Conservation (phyloP, 1,140 invertebrate genomes). For the Drosophila nannoptera region DNA sequence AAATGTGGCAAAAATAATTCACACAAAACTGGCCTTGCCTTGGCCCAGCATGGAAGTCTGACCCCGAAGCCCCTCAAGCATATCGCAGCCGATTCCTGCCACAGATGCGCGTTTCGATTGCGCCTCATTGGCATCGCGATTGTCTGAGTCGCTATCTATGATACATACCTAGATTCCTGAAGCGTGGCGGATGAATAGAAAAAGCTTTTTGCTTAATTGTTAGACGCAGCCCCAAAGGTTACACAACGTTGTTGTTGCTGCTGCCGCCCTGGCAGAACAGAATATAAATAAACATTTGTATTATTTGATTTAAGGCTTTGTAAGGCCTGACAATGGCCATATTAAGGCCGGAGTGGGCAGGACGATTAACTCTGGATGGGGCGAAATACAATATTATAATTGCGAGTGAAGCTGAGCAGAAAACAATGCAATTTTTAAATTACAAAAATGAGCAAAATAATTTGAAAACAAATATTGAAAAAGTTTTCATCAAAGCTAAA, state of each 20-base stretch:
- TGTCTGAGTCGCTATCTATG: not conserved
- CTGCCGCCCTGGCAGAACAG: not conserved
- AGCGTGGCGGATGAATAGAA: constrained; percentile 20
- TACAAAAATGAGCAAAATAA: too few relatives aligned
- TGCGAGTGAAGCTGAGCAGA: not conserved
- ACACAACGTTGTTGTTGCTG: constrained; percentile 14
- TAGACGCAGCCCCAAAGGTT: constrained; percentile 8
- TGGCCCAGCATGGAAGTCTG: constrained; percentile 5
- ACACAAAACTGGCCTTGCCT: constrained; percentile 11
- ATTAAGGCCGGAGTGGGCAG: not conserved
- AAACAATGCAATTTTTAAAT: too few relatives aligned
- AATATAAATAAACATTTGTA: constrained; percentile 15
- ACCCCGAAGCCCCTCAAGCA: constrained; percentile 5
- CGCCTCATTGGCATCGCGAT: constrained; percentile 24
- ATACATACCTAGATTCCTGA: constrained; percentile 19
- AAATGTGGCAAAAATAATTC: constrained; percentile 24
- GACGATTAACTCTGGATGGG: not conserved
- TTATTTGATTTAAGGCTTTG: constrained; percentile 18
- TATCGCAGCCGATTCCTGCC: constrained; percentile 13
- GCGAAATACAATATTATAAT: not conserved
- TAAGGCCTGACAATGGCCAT: constrained; percentile 33
- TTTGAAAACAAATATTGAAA: too few relatives aligned
- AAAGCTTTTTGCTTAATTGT: constrained; percentile 64
- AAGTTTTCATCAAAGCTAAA: too few relatives aligned
- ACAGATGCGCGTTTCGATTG: constrained; percentile 23